Evolutionary conservation across 2,888 invertebrate species (phyloP).

Genomic region (Peribatodes rhomboidaria): DNA sequence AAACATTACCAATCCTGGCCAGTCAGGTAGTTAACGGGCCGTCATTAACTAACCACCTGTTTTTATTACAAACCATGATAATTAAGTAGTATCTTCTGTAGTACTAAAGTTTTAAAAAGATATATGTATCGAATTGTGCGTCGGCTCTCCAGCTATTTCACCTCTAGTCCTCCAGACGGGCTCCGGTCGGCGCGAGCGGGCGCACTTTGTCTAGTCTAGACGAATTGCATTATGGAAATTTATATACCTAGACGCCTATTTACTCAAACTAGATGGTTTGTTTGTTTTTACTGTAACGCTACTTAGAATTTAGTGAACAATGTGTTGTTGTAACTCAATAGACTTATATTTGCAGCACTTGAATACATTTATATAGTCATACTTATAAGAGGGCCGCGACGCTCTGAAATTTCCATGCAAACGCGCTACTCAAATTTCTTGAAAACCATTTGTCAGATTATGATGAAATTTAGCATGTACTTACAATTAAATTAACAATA

Average conservation of each 20-base stretch:
- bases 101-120: too few relatives aligned
- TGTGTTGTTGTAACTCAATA: slow-evolving; percentile 25
- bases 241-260: slow-evolving; percentile 70
- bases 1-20: too few relatives aligned
- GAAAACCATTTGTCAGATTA: too few relatives aligned
- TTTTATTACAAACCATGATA: too few relatives aligned
- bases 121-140: neutral
- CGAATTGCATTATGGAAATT: slow-evolving; percentile 85
- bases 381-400: too few relatives aligned
- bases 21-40: too few relatives aligned
- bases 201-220: slow-evolving; percentile 80
- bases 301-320: slow-evolving; percentile 35
- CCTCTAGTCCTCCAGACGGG: slow-evolving; percentile 70
- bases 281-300: slow-evolving; percentile 43
- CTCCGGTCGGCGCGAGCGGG: slow-evolving; percentile 62
- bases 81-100: too few relatives aligned
- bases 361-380: neutral
- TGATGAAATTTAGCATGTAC: too few relatives aligned
- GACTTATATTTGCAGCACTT: neutral
- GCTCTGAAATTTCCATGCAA: too few relatives aligned
- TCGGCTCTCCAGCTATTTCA: slow-evolving; percentile 54
- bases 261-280: slow-evolving; percentile 61
- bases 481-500: too few relatives aligned
- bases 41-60: too few relatives aligned
- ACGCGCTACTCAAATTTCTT: too few relatives aligned